These are phyloP conservation scores for Beaufortia kweichowensis DNA, from an alignment of 2,113 vertebrate genomes.

Conservation along the genomic window DNA sequence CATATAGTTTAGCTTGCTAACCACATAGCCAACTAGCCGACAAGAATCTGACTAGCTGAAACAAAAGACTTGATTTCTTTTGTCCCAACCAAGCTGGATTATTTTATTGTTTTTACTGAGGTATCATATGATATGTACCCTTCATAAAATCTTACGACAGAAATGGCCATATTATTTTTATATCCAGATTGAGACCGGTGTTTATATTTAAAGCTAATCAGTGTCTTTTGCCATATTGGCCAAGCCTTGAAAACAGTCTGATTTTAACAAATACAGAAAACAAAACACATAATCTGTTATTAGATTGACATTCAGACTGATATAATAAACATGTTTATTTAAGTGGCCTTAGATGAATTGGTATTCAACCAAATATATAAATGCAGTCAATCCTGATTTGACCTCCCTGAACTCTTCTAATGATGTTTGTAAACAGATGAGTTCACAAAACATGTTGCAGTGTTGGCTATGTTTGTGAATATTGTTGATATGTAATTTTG, in stretches of 20 bases:
- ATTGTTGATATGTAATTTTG: not conserved
- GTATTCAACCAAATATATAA: constrained; percentile 5
- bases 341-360: not conserved
- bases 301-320: not conserved
- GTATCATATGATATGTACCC: not conserved
- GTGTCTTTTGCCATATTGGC: constrained; percentile 21
- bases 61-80: constrained; percentile 29
- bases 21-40: constrained; percentile 55
- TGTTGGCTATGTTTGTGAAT: not conserved
- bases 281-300: not conserved
- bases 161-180: not conserved
- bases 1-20: constrained; percentile 33
- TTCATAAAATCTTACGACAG: not conserved
- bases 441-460: not conserved
- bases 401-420: not conserved
- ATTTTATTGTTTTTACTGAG: not conserved
- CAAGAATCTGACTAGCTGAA: constrained; percentile 40
- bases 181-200: not conserved
- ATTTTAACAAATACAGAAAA: not conserved
- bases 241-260: constrained; percentile 14
- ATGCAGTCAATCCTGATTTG: not conserved
- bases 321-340: not conserved
- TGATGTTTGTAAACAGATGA: not conserved
- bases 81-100: not conserved
- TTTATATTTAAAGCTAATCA: constrained; percentile 22